Conservation (phyloP, 2,888 invertebrate genomes). For the Margaritifera margaritifera region DNA sequence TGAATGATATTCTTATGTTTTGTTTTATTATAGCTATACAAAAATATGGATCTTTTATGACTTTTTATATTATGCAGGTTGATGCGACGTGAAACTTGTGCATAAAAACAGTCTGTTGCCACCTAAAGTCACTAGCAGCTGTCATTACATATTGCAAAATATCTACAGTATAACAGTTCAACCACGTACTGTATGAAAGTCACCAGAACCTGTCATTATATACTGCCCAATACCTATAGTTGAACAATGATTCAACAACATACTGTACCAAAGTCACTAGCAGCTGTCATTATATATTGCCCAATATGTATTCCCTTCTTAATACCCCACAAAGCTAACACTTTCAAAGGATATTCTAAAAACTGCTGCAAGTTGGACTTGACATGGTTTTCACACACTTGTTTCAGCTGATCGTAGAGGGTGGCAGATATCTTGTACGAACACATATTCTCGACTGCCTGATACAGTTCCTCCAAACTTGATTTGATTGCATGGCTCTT, state of each 20-base stretch:
- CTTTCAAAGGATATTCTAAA: slow-evolving; percentile 77
- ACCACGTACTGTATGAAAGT: too few relatives aligned
- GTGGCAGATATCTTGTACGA: slow-evolving; percentile 96
- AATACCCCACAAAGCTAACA: background rate
- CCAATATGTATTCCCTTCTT: slow-evolving; percentile 15
- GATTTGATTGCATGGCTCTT: slow-evolving; percentile 87
- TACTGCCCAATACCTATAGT: too few relatives aligned
- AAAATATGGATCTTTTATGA: too few relatives aligned
- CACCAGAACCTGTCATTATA: too few relatives aligned
- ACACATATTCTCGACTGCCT: slow-evolving; percentile 99
- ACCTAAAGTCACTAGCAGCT: too few relatives aligned
- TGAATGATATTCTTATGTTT: too few relatives aligned
- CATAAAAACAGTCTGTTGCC: too few relatives aligned
- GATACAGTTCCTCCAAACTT: slow-evolving; percentile 86
- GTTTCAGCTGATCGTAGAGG: slow-evolving; percentile 88
- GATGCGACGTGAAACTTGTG: too few relatives aligned
- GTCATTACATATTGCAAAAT: too few relatives aligned
- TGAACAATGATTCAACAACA: background rate
- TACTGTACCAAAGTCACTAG: slow-evolving; percentile 3
- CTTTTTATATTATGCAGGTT: too few relatives aligned
- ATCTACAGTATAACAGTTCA: too few relatives aligned
- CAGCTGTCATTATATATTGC: background rate
- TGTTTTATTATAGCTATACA: too few relatives aligned
- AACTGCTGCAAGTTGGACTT: slow-evolving; percentile 92
- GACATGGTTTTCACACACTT: slow-evolving; percentile 84